Base-by-base conservation (phyloP, 2,113 vertebrate genomes). In the Lycocorax pyrrhopterus region DNA sequence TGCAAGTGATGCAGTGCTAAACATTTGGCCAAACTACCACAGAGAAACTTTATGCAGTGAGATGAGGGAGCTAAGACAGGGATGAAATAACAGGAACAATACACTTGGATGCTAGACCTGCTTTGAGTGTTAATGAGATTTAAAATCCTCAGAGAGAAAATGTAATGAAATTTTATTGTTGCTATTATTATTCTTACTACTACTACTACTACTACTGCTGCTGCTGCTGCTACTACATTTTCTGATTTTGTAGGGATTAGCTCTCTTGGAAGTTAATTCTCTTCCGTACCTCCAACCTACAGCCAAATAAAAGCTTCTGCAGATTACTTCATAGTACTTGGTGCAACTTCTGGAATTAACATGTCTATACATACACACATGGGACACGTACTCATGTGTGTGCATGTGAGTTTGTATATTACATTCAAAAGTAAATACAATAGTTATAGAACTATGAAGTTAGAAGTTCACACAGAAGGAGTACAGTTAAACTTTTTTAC, bases 351-450 rank as follows among this genome's bases (percentile, higher is more conserved):
- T 33, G 41, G n/a, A 92, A 41, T 55, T 68, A 75, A 47, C 3
- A 15, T 26, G 3, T 44, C 16, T 35, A 5, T 9, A 8, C 30
- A 27, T 12, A 33, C 22, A 29, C 18, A 19, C 12, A 6, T 8
- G 7, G 32, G 32, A 32, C 6, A n/a, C 2, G 2, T 17, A 43
- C 1, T 2, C 47, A 21, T 37, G 4, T 63, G 37, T 52, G 8
- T 2, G 2, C 2, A 29, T 23, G 12, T 6, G 32, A n/a, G 3
- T 52, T 84, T 25, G 5, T 22, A 37, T 17, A 56, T 85, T 60
- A 35, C 12, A 73, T 37, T 41, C 14, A 1, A 49, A 86, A 66
- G 22, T 26, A 60, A 90, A 83, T 35, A 43, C 2, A 62, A 53
- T n/a, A 52, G 6, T 68, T 73, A 32, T 0, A 75, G 49, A 76